phyloP scores from a whole-genome alignment of 2,888 invertebrate species.

The Anoplius nigerrimus region DNA sequence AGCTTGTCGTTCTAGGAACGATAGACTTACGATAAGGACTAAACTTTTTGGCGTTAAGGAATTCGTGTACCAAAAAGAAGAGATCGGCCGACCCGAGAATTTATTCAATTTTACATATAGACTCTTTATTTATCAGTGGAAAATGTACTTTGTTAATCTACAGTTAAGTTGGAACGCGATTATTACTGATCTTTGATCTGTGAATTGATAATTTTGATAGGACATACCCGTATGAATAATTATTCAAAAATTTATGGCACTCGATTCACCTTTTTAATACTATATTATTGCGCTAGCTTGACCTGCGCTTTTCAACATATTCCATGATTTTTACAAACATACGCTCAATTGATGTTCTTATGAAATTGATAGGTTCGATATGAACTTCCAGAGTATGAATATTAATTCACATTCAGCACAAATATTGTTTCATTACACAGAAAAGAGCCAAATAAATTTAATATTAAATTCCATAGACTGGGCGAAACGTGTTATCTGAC shows the following conservation, averaged over 20 bases:
- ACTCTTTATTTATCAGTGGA: too few relatives aligned
- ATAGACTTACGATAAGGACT: too few relatives aligned
- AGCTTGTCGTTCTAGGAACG: too few relatives aligned
- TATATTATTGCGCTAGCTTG: conserved; percentile 26
- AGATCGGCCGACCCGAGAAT: too few relatives aligned
- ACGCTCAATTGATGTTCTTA: conserved; percentile 18
- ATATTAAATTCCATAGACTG: too few relatives aligned
- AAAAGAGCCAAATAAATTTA: background rate
- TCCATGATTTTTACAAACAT: conserved; percentile 27
- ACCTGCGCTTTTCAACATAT: conserved; percentile 38
- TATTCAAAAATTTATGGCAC: too few relatives aligned
- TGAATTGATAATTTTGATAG: background rate
- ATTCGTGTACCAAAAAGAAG: background rate
- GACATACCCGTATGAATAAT: background rate
- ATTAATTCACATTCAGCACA: background rate
- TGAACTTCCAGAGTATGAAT: conserved; percentile 31
- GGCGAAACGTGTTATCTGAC: too few relatives aligned
- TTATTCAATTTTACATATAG: too few relatives aligned
- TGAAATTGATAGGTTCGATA: conserved; percentile 40
- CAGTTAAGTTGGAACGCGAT: too few relatives aligned
- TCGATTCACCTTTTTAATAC: too few relatives aligned
- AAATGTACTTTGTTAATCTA: too few relatives aligned
- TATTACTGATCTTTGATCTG: background rate
- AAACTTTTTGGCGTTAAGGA: background rate
- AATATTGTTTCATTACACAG: background rate